Base-by-base conservation (phyloP, 2,113 vertebrate genomes). In the Cromileptes altivelis region DNA sequence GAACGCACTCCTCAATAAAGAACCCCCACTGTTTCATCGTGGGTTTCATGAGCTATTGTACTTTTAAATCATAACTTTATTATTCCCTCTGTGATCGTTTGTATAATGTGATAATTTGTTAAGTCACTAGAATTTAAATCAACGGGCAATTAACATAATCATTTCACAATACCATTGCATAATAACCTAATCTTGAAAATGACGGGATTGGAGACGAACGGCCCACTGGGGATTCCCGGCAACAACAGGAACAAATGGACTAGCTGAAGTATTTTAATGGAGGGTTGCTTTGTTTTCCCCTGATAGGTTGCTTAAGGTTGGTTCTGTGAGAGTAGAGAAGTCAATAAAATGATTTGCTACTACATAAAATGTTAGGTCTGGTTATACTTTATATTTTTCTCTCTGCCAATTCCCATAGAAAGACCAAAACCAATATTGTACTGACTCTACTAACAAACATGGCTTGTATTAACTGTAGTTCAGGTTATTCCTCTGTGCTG, bases 121-220 rank as follows among this genome's bases (percentile, higher is more conserved):
- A 56, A 81, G 30, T 76, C 49, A 84, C 80, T 85, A 67, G 56
- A 69, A 76, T 70, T 45, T 23, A 74, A 76, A 88, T 70, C 18
- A 80, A 4, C 9, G 4, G 18, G 42, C 57, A 75, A 75, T 85
- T 84, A 86, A 11, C 5, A 71, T 63, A 71, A 74, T 79, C 17
- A 75, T 68, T 84, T 73, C n/a, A 79, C 56, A 55, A 70, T 62
- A 27, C 12, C 2, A 72, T 64, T 78, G 18, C 70, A 69, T 82
- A 75, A 89, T 57, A 50, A 77, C 21, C n/a, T 83, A 49, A 74
- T 84, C 65, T 85, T 13, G 62, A 61, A 80, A 65, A 27, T 30
- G 13, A 67, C 9, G 1, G 4, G 47, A 47, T 75, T 63, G 4
- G 21, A 76, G 71, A 23, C 56, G 73, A 67, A 82, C 50, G 6